Conservation (phyloP, 2,113 vertebrate genomes). For the Telmatochromis brichardi region DNA sequence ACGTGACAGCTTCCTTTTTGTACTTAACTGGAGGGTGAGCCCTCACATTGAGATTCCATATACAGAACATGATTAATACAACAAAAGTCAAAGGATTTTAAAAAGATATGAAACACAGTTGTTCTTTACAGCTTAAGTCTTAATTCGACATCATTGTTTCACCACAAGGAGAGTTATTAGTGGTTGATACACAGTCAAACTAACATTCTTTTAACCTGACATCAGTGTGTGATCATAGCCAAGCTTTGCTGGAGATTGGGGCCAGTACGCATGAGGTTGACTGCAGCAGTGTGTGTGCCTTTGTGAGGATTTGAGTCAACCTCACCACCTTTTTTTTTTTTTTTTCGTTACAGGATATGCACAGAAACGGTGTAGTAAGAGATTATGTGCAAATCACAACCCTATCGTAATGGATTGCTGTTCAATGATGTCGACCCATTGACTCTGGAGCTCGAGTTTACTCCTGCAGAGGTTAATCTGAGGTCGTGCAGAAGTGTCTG, state of each 20-base stretch:
- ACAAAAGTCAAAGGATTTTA: background rate
- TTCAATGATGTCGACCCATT: background rate
- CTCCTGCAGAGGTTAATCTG: constrained; percentile 30
- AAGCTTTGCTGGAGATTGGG: constrained; percentile 8
- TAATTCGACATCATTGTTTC: constrained; percentile 7
- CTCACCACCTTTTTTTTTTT: background rate
- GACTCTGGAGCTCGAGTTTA: constrained; percentile 22
- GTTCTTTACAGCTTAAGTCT: background rate
- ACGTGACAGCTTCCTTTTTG: background rate
- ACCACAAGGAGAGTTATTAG: constrained; percentile 17
- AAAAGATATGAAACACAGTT: background rate
- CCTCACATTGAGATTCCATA: background rate
- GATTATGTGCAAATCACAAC: background rate
- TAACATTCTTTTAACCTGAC: constrained; percentile 12
- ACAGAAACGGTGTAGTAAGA: background rate
- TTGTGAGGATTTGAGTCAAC: background rate
- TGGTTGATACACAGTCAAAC: constrained; percentile 8
- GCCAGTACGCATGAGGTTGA: background rate
- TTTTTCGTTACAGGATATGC: background rate
- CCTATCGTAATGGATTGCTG: constrained; percentile 23
- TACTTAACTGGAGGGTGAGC: background rate
- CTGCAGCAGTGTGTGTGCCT: background rate
- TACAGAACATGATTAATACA: background rate
- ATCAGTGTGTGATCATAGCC: constrained; percentile 18
- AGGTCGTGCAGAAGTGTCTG: constrained; percentile 34